These are phyloP conservation scores for Marasmarcha lunaedactyla DNA, from an alignment of 2,888 invertebrate species.

Conservation along the genomic window DNA sequence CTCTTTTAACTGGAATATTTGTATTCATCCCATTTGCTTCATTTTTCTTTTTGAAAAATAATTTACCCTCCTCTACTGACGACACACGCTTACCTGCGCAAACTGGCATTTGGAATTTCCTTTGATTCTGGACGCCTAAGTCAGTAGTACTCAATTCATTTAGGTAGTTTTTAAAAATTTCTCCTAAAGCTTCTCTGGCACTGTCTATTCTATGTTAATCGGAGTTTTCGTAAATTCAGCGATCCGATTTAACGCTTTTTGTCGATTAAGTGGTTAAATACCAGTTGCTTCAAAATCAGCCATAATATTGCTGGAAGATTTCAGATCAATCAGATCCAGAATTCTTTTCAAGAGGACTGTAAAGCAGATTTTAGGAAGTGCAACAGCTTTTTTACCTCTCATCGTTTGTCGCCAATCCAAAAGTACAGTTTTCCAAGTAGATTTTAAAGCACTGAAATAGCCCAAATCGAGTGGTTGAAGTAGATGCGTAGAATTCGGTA, in stretches of 20 bases:
- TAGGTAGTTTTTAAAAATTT: slow-evolving; percentile 8
- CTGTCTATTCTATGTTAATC: slow-evolving; percentile 1
- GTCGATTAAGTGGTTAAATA: slow-evolving; percentile 7
- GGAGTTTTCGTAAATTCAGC: neutral
- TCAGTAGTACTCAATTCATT: slow-evolving; percentile 8
- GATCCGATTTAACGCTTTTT: slow-evolving; percentile 3
- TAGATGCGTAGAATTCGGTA: slow-evolving; percentile 9
- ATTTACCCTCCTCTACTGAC: slow-evolving; percentile 4
- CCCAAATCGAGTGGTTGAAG: slow-evolving; percentile 14
- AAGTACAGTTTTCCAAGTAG: slow-evolving; percentile 8
- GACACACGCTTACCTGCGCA: slow-evolving; percentile 9
- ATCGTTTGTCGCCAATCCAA: slow-evolving; percentile 9
- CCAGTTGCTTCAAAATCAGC: slow-evolving; percentile 10
- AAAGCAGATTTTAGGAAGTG: slow-evolving; percentile 11
- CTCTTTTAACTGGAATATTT: slow-evolving; percentile 4
- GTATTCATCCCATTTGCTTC: no score
- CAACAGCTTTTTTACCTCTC: slow-evolving; percentile 8
- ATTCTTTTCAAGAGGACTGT: slow-evolving; percentile 8
- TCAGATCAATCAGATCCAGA: slow-evolving; percentile 6
- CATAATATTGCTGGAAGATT: slow-evolving; percentile 7
- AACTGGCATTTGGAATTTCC: neutral
- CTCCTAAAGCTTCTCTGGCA: slow-evolving; percentile 7
- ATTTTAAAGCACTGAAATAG: slow-evolving; percentile 11
- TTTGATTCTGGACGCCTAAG: slow-evolving; percentile 7
- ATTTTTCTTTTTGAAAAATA: slow-evolving; percentile 2